Evolutionary conservation across 2,888 invertebrate species (phyloP).

Genomic region (Rhagium mordax): DNA sequence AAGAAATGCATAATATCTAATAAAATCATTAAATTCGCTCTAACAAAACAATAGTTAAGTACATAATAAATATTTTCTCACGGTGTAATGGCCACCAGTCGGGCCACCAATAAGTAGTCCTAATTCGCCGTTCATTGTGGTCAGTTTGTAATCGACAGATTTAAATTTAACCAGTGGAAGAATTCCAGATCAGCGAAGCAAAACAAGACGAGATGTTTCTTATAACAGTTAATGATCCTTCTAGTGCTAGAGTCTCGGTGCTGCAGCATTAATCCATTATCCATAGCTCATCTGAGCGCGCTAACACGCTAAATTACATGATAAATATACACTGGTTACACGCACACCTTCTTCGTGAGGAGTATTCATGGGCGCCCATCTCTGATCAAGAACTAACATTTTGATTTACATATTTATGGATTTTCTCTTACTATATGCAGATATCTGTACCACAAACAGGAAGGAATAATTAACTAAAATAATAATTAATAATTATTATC

Average conservation of each 20-base stretch:
- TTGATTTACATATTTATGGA: neutral
- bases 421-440: neutral
- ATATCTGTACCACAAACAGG: neutral
- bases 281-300: constrained; percentile 41
- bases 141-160: constrained; percentile 2
- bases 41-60: neutral
- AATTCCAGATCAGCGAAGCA: neutral
- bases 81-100: constrained; percentile 6
- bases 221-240: constrained; percentile 33
- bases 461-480: neutral
- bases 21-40: too few species aligned
- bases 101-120: neutral
- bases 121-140: constrained; percentile 39
- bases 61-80: constrained; percentile 10
- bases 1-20: too few species aligned
- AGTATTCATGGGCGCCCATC: constrained; percentile 20
- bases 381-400: constrained; percentile 18
- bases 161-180: constrained; percentile 3
- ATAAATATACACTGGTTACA: constrained; percentile 41
- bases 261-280: constrained; percentile 46
- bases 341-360: constrained; percentile 38
- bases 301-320: constrained; percentile 36
- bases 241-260: constrained; percentile 36
- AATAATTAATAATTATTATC: neutral
- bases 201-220: constrained; percentile 11